A percentile compares a stretch with the other conserved stretches of the same genome.
phyloP scores from a whole-genome alignment of 1,140 invertebrate species.

The Hirudo medicinalis region DNA sequence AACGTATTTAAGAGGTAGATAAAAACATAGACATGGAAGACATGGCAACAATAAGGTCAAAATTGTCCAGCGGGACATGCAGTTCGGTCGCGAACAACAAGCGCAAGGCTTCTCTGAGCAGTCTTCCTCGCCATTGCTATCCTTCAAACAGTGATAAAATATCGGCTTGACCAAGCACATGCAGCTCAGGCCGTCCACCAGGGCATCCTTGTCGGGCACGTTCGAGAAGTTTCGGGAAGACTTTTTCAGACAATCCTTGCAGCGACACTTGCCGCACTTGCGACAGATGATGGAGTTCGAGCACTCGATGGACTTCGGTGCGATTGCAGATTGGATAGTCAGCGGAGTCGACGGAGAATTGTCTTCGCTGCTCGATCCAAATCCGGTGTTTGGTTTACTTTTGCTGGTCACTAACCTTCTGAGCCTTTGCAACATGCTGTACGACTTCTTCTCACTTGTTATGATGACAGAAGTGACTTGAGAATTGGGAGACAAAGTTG shows the following conservation, averaged over 20 bases:
- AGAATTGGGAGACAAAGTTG: not conserved
- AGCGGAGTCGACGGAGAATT: not conserved
- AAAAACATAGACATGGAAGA: slow-evolving; percentile 75
- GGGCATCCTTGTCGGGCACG: slow-evolving; percentile 65
- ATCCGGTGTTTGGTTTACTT: not conserved
- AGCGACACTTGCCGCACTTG: slow-evolving; percentile 68
- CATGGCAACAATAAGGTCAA: slow-evolving; percentile 59
- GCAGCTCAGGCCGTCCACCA: slow-evolving; percentile 74
- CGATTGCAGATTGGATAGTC: not conserved
- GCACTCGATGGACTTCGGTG: not conserved
- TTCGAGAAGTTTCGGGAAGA: slow-evolving; percentile 68
- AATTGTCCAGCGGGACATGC: slow-evolving; percentile 65
- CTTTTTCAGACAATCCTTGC: slow-evolving; percentile 73
- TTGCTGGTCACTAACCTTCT: not conserved
- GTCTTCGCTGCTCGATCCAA: not conserved
- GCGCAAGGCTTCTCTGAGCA: slow-evolving; percentile 73
- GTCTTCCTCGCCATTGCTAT: slow-evolving; percentile 51
- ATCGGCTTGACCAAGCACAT: slow-evolving; percentile 80
- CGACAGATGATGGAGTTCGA: slow-evolving; percentile 60
- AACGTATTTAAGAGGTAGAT: slow-evolving; percentile 73
- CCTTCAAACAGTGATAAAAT: slow-evolving; percentile 77
- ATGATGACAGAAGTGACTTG: no score
- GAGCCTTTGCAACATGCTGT: not conserved
- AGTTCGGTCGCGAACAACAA: slow-evolving; percentile 50
- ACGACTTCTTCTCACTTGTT: not conserved